phyloP scores from a whole-genome alignment of 2,888 invertebrate species.

The Drosophila glabriapex region DNA sequence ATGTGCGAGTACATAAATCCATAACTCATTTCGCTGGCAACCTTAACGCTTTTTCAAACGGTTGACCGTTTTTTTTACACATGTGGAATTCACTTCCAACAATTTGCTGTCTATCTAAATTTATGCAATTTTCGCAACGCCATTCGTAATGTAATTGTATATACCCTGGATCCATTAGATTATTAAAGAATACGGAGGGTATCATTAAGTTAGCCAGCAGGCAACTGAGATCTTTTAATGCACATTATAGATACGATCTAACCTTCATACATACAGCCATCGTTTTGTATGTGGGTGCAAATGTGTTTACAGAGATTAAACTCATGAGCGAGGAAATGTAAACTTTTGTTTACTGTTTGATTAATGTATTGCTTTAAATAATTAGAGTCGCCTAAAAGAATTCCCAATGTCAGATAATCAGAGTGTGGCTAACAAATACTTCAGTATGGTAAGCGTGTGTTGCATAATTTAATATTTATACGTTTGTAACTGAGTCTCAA shows the following conservation, averaged over 20 bases:
- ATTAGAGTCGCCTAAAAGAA: background rate
- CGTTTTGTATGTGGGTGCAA: background rate
- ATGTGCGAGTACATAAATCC: slow-evolving; percentile 30
- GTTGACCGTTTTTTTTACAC: slow-evolving; percentile 12
- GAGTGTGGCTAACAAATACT: background rate
- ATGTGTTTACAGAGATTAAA: background rate
- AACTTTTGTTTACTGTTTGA: background rate
- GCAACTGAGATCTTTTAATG: background rate
- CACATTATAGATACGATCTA: background rate
- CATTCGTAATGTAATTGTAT: slow-evolving; percentile 37
- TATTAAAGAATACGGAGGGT: background rate
- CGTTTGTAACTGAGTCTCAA: background rate
- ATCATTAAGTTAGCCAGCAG: slow-evolving; percentile 3
- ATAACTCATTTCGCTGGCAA: slow-evolving; percentile 35
- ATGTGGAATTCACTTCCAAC: slow-evolving; percentile 51
- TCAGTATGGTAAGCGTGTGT: background rate
- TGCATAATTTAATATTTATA: background rate
- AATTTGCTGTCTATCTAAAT: slow-evolving; percentile 48
- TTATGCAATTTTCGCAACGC: slow-evolving; percentile 65
- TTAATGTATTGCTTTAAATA: background rate
- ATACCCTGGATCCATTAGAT: slow-evolving; percentile 31
- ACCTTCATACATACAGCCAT: background rate
- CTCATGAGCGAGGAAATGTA: background rate
- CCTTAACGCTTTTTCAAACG: slow-evolving; percentile 29
- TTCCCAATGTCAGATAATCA: background rate